Evolutionary conservation across 2,888 invertebrate species (phyloP).

Genomic region (Metacarcinus magister): DNA sequence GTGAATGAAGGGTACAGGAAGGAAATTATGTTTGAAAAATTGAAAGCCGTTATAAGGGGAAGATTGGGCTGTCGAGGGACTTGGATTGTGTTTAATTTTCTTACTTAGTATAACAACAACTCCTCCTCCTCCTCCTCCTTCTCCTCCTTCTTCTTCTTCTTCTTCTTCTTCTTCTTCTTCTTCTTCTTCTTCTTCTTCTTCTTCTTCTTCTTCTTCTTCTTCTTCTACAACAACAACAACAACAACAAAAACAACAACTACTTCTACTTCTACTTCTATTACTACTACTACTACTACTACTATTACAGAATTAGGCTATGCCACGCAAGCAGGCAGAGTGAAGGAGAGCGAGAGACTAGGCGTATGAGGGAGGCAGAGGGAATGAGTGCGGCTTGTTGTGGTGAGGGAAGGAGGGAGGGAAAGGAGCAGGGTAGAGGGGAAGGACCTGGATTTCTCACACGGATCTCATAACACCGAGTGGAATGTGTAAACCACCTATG

Average conservation of each 20-base stretch:
- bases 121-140: neutral
- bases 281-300: neutral
- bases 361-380: neutral
- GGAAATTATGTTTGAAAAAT: neutral
- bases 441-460: constrained; percentile 40
- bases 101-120: neutral
- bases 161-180: too few species aligned
- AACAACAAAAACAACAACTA: too few species aligned
- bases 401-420: neutral
- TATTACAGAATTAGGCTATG: neutral
- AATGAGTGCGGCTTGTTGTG: constrained; percentile 10
- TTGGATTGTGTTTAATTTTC: neutral
- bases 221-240: too few species aligned
- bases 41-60: neutral
- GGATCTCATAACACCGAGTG: constrained; percentile 35
- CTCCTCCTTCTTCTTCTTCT: neutral
- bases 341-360: neutral
- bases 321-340: neutral
- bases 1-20: neutral
- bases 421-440: constrained; percentile 1
- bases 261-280: too few species aligned
- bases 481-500: neutral
- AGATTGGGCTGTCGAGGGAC: neutral
- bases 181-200: too few species aligned
- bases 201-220: too few species aligned